phyloP scores from a whole-genome alignment of 2,888 invertebrate genomes.

The Odontocolon sp. region DNA sequence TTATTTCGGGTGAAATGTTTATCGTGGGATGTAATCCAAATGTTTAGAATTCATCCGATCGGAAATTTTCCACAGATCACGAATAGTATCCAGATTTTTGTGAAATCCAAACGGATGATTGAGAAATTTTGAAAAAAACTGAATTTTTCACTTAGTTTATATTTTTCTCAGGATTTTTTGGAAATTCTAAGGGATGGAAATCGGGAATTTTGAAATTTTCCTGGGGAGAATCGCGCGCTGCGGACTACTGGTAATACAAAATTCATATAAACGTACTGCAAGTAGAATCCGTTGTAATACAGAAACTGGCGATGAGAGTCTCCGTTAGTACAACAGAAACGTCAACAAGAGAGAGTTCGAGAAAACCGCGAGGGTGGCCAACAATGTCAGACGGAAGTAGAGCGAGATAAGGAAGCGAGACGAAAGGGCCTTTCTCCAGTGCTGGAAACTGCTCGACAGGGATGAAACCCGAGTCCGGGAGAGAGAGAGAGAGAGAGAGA shows the following conservation, averaged over 20 bases:
- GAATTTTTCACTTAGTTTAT: too few relatives aligned
- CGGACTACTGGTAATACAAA: neutral
- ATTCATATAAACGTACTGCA: neutral
- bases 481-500: neutral
- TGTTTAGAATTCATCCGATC: too few relatives aligned
- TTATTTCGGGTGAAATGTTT: neutral
- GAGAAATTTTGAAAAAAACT: too few relatives aligned
- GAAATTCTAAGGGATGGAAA: too few relatives aligned
- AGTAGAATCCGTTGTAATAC: neutral
- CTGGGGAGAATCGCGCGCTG: neutral
- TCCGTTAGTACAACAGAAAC: slow-evolving; percentile 7
- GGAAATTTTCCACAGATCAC: too few relatives aligned
- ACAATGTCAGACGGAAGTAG: slow-evolving; percentile 47
- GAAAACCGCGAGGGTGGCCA: slow-evolving; percentile 30
- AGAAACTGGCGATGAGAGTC: slow-evolving; percentile 24
- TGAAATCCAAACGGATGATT: too few relatives aligned
- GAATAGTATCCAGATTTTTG: too few relatives aligned
- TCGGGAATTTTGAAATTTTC: too few relatives aligned
- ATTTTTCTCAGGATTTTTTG: too few relatives aligned
- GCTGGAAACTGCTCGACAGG: slow-evolving; percentile 5
- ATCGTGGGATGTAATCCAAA: neutral
- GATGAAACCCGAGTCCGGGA: neutral
- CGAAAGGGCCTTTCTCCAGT: slow-evolving; percentile 7
- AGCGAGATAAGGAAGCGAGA: slow-evolving; percentile 27
- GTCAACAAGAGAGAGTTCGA: slow-evolving; percentile 25